A percentile compares a stretch with the other conserved stretches of the same genome.
Conservation (phyloP, 2,797 vertebrate species). For the Pangasius krempfi region DNA sequence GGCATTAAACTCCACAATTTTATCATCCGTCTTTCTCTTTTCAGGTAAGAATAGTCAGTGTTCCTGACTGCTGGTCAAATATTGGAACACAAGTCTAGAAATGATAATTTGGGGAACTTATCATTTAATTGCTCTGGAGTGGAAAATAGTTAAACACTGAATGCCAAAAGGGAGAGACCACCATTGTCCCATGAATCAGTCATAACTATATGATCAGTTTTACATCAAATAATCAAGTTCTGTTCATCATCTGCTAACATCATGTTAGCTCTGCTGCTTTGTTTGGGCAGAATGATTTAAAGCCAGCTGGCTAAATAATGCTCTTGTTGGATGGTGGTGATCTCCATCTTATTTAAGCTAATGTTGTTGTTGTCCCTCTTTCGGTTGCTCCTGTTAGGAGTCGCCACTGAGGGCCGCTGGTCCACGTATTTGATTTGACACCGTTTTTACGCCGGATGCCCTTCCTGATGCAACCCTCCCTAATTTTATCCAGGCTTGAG, state of each 20-base stretch:
- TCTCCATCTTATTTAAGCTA: background rate
- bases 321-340: background rate
- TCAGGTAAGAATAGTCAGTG: background rate
- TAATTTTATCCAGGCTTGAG: too few relatives aligned
- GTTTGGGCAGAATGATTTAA: background rate
- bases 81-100: background rate
- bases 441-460: too few relatives aligned
- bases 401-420: too few relatives aligned
- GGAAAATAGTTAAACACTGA: constrained; percentile 1
- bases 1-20: constrained; percentile 3
- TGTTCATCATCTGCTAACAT: background rate
- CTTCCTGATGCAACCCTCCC: too few relatives aligned
- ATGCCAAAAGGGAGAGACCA: background rate
- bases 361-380: background rate
- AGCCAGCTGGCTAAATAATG: background rate
- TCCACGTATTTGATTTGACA: too few relatives aligned
- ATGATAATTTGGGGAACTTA: background rate
- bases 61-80: background rate
- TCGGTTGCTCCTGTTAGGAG: too few relatives aligned
- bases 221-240: background rate
- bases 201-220: background rate
- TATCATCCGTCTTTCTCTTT: constrained; percentile 32
- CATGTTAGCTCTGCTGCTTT: background rate
- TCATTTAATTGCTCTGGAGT: background rate
- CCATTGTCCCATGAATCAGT: background rate